Evolutionary conservation across 2,888 invertebrate genomes (phyloP).

Genomic region (Anthrax anthrax): DNA sequence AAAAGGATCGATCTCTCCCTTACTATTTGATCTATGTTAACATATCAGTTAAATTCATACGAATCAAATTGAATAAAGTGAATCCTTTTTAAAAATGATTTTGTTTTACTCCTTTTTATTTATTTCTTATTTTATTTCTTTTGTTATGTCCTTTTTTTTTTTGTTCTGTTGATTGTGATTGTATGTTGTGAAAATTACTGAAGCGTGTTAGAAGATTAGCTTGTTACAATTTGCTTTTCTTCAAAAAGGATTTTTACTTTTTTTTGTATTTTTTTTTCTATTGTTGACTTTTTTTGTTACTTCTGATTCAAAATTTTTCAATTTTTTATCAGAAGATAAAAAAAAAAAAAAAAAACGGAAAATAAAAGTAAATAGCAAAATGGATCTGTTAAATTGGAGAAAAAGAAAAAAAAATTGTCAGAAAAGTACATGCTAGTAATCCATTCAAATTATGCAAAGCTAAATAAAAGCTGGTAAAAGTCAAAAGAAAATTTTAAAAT

Average conservation of each 20-base stretch:
- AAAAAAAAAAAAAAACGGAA: background rate
- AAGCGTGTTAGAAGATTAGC: slow-evolving; percentile 10
- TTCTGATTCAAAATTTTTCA: no score
- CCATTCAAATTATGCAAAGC: no score
- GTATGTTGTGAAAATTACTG: slow-evolving; percentile 5
- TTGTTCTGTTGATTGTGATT: slow-evolving; percentile 1
- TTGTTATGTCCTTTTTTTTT: slow-evolving; percentile 5
- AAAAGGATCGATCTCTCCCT: background rate
- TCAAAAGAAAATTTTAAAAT: background rate
- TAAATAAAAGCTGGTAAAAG: no score
- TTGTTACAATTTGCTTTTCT: slow-evolving; percentile 5
- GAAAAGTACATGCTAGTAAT: no score
- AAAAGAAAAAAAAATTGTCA: background rate
- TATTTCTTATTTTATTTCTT: slow-evolving; percentile 3
- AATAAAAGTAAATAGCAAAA: background rate
- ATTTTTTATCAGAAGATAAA: no score
- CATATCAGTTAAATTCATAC: no score
- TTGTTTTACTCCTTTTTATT: background rate
- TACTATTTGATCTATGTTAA: no score
- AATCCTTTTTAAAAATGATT: background rate
- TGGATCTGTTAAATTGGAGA: background rate
- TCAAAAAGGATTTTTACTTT: background rate
- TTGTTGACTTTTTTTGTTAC: no score
- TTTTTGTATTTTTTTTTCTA: background rate
- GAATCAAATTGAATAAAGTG: background rate